Evolutionary conservation across 2,888 invertebrate genomes (phyloP), one percentile per base, ranked within the genome.

Genomic region (Nemurella pictetii): DNA sequence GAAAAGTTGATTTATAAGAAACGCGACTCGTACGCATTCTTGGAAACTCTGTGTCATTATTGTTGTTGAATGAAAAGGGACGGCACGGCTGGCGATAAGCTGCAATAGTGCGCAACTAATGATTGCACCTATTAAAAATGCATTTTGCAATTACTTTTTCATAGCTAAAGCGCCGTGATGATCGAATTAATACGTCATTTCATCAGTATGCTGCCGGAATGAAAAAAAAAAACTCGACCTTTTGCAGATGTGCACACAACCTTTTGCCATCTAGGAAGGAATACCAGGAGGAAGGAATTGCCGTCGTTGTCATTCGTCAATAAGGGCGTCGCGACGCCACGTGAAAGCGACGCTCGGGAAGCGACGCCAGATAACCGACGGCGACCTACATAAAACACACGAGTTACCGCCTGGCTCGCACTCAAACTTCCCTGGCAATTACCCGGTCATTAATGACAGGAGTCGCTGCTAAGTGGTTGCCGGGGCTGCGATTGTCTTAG

Each of bases 311-410:
- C 55, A 20, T 55, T 20, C 75, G 27, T 75, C 75, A 27, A 9
- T n/a, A n/a, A 75, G 28, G 26, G 75, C 75, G 75, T 75, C 75
- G 75, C 75, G 75, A 20, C 75, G 75, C 28, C 75, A 7, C 25
- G 73, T 4, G 9, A 73, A 73, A 73, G 25, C 73, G 73, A 73
- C 73, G 73, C 73, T 25, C 27, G 75, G 20, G n/a, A 75, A 75
- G 75, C 75, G 75, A 25, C 74, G 15, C 55, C 9, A 36, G 9
- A 15, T 36, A 7, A 26, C 26, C 74, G 74, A 75, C 75, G 75
- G 25, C 75, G 80, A 35, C 26, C 80, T 35, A 81, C 80, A 81
- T 81, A 81, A 81, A 81, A 9, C 80, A 30, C 80, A 81, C 36
- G 80, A 81, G 80, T 29, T 30, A 26, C 80, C 78, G 15, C 75